These are phyloP conservation scores for Muscidifurax raptorellus DNA, from an alignment of 1,140 invertebrate species.

Conservation along the genomic window DNA sequence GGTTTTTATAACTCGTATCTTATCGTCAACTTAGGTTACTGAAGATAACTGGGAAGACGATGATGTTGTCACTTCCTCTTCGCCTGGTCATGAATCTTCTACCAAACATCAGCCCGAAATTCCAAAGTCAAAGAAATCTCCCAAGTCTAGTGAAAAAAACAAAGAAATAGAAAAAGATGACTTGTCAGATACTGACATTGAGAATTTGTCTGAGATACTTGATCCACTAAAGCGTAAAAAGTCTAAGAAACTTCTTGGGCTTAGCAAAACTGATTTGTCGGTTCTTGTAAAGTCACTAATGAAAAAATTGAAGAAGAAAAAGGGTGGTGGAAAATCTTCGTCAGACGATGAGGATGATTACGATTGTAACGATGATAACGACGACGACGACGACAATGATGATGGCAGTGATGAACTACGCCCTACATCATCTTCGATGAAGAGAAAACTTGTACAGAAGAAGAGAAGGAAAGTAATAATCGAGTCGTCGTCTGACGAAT, in stretches of 20 bases:
- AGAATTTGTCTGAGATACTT: not conserved
- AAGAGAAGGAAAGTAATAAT: slow-evolving; percentile 23
- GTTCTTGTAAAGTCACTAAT: slow-evolving; percentile 27
- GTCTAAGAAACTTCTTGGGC: not conserved
- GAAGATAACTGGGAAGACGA: slow-evolving; percentile 32
- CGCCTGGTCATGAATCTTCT: not conserved
- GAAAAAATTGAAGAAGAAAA: slow-evolving; percentile 35
- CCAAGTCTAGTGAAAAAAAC: not conserved
- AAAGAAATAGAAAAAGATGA: slow-evolving; percentile 38
- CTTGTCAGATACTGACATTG: not conserved
- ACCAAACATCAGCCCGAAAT: not conserved
- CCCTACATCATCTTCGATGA: not conserved
- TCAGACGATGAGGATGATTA: slow-evolving; percentile 27
- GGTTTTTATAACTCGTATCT: not conserved
- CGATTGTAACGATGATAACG: slow-evolving; percentile 2
- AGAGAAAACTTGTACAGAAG: not conserved
- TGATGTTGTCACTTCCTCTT: not conserved
- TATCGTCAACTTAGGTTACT: not conserved
- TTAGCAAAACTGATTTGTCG: not conserved
- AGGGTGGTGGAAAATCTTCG: slow-evolving; percentile 26
- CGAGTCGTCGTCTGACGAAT: slow-evolving; percentile 30
- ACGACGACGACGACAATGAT: slow-evolving; percentile 15
- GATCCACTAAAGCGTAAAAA: slow-evolving; percentile 8
- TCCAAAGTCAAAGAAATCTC: not conserved
- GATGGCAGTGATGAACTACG: not conserved